Evolutionary conservation across 2,888 invertebrate species (phyloP), one percentile per base, ranked within the genome.

Genomic region (Yponomeuta malinellus): DNA sequence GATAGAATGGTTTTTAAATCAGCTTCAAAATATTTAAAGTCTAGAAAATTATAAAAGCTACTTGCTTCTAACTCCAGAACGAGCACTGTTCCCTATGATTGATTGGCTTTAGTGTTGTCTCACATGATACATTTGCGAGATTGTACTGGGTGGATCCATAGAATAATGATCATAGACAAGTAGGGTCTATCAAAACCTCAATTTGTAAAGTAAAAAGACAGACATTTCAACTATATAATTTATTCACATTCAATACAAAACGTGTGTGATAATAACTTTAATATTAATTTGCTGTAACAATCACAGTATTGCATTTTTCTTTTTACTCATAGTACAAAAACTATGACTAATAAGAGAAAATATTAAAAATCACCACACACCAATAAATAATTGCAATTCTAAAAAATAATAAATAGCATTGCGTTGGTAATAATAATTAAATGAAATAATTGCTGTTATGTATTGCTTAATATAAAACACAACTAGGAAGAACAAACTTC

Each of bases 221-320:
- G 83, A 77, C 69, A 78, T 84, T 59, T 84, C 83, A 91, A 90
- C 90, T 91, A 90, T 89, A 90, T 90, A 86, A 87, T 91, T 91
- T 91, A 92, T 91, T 91, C 89, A 91, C 91, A 91, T 91, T 89
- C 90, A 91, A 92, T 91, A 90, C 90, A 92, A 92, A 92, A 91
- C 88, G 84, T 83, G 89, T 87, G 90, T 88, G 89, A 87, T 81
- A 81, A 84, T 75, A 84, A 81, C 84, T 88, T 86, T 87, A 88
- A 91, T 83, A 89, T 89, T 82, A 64, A 81, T 81, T 86, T 83
- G 76, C 52, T 15, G 52, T 81, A 81, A 83, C 78, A 79, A 86
- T 85, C 83, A 86, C 84, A 84, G 83, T 80, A 76, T 75, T 72
- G 52, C 52, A 2, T 73, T 76, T 75, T 74, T 68, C 68, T 74